These are phyloP conservation scores for Promerops cafer DNA, from an alignment of 2,113 vertebrate genomes.

Conservation along the genomic window DNA sequence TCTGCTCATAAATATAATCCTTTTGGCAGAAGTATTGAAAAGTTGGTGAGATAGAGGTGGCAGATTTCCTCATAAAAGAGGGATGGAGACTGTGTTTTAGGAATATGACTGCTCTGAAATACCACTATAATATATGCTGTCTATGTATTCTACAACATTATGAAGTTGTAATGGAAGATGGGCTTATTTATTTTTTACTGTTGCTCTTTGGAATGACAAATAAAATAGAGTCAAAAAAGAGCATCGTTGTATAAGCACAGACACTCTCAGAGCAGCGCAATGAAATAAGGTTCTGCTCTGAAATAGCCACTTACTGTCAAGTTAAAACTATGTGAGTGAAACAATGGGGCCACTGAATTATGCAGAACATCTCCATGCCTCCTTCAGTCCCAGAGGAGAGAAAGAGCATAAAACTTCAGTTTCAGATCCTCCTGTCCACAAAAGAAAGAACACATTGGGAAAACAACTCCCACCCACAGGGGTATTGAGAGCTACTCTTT, in stretches of 20 bases:
- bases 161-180: neutral
- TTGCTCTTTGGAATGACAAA: neutral
- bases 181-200: neutral
- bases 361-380: neutral
- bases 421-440: neutral
- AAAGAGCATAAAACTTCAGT: neutral
- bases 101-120: neutral
- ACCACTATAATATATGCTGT: neutral
- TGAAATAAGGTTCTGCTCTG: neutral
- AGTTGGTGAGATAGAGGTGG: slow-evolving; percentile 56
- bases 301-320: neutral
- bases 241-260: neutral
- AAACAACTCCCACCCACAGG: accelerated
- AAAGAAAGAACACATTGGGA: neutral
- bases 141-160: neutral
- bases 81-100: neutral
- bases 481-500: neutral
- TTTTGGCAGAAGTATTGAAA: slow-evolving; percentile 50
- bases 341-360: neutral
- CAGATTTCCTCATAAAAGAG: slow-evolving; percentile 65
- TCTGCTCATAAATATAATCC: slow-evolving; percentile 65
- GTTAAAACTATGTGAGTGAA: neutral
- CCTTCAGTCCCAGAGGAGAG: neutral
- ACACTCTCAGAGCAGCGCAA: neutral
- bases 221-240: neutral